These are phyloP conservation scores for Festucalex cinctus DNA, from an alignment of 2,113 vertebrate genomes.

Conservation along the genomic window DNA sequence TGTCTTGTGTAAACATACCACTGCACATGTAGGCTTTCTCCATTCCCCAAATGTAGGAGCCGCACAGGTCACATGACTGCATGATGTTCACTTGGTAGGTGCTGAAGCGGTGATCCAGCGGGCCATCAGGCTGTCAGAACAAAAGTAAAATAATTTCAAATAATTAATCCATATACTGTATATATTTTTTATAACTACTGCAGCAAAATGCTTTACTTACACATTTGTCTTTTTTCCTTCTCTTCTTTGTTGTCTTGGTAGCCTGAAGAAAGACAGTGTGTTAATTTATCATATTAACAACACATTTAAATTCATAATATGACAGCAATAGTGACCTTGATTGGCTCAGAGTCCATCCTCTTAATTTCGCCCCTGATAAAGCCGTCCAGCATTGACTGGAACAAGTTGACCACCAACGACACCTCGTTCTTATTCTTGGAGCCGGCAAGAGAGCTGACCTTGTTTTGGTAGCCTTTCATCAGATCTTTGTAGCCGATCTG, in stretches of 20 bases:
- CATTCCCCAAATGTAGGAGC: conserved; percentile 94
- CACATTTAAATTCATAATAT: neutral
- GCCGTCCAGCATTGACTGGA: conserved; percentile 91
- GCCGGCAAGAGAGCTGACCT: conserved; percentile 78
- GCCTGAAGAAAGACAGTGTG: conserved; percentile 54
- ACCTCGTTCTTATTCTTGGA: conserved; percentile 77
- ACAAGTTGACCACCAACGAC: conserved; percentile 89
- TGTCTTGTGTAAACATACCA: conserved; percentile 70
- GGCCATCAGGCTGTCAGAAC: conserved; percentile 73
- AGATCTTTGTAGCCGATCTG: conserved; percentile 87
- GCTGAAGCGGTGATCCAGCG: conserved; percentile 84
- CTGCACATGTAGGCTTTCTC: conserved; percentile 94
- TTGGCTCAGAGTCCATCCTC: conserved; percentile 75
- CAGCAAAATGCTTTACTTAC: conserved; percentile 69
- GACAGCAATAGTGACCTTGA: conserved; percentile 69
- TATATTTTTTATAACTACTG: neutral
- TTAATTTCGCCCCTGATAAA: conserved; percentile 83
- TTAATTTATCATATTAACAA: neutral
- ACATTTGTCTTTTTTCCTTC: conserved; percentile 79
- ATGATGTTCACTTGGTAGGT: conserved; percentile 93
- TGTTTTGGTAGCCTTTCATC: conserved; percentile 85
- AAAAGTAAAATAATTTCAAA: neutral
- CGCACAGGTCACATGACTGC: conserved; percentile 92
- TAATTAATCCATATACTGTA: too few relatives aligned
- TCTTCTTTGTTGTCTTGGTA: conserved; percentile 83